These are phyloP conservation scores for Cheumatopsyche charites DNA, from an alignment of 1,140 invertebrate species.

Conservation along the genomic window DNA sequence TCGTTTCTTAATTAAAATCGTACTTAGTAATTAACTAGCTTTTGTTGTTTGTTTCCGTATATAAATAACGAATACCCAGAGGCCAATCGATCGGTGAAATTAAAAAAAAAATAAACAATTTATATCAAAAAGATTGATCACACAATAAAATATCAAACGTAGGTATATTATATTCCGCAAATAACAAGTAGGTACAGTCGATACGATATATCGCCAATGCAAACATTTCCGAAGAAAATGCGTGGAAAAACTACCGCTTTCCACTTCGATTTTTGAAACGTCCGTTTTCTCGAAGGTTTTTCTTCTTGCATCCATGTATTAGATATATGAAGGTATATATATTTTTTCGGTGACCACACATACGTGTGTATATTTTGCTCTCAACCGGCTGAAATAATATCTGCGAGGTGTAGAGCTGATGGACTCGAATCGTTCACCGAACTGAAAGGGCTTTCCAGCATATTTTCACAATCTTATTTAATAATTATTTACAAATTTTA, in stretches of 20 bases:
- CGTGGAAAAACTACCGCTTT: background rate
- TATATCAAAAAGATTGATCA: too few species aligned
- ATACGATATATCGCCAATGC: background rate
- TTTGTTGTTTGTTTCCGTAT: too few species aligned
- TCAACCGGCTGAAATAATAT: slow-evolving; percentile 46
- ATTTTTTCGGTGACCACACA: slow-evolving; percentile 42
- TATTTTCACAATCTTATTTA: too few species aligned
- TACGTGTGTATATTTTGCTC: slow-evolving; percentile 45
- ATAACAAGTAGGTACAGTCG: background rate
- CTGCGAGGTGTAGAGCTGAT: slow-evolving; percentile 43
- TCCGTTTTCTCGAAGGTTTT: slow-evolving; percentile 9
- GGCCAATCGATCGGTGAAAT: too few species aligned
- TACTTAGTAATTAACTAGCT: too few species aligned
- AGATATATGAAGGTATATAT: too few species aligned
- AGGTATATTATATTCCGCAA: background rate
- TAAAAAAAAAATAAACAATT: too few species aligned
- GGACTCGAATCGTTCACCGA: slow-evolving; percentile 8
- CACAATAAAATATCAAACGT: too few species aligned
- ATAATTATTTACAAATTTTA: background rate
- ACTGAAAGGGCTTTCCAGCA: too few species aligned
- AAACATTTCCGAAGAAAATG: background rate
- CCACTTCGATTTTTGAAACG: slow-evolving; percentile 33
- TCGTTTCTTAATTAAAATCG: too few species aligned
- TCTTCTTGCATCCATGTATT: too few species aligned
- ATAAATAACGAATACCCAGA: too few species aligned